Evolutionary conservation across 1,140 invertebrate species (phyloP).

Genomic region (Lasioglossum albipes): DNA sequence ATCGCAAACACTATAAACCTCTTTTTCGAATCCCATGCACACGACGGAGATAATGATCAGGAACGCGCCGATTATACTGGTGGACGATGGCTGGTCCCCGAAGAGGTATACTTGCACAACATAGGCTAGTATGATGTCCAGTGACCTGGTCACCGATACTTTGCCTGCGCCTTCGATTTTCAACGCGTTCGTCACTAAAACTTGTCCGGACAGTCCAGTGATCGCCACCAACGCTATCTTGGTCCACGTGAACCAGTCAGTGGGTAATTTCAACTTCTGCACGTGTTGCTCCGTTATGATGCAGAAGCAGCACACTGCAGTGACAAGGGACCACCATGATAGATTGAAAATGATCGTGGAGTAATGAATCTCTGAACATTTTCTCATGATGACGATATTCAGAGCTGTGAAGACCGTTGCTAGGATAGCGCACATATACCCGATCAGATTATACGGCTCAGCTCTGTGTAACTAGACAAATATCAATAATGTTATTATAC

Average conservation of each 20-base stretch:
- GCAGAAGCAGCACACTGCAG: constrained; percentile 72
- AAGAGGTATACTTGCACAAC: constrained; percentile 80
- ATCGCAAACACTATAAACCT: constrained; percentile 76
- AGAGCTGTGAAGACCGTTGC: constrained; percentile 80
- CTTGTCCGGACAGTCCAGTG: constrained; percentile 78
- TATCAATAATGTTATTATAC: constrained; percentile 7
- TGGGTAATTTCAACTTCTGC: constrained; percentile 66
- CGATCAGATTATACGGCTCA: constrained; percentile 76
- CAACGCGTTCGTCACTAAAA: constrained; percentile 79
- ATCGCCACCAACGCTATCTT: constrained; percentile 70
- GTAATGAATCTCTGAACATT: constrained; percentile 80
- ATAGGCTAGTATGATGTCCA: constrained; percentile 81
- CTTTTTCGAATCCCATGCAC: constrained; percentile 80
- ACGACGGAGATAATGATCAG: constrained; percentile 79
- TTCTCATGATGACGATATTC: constrained; percentile 81
- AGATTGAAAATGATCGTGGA: constrained; percentile 79
- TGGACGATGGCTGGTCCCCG: constrained; percentile 77
- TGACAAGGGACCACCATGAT: constrained; percentile 77
- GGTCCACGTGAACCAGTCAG: constrained; percentile 74
- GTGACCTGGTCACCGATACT: constrained; percentile 80
- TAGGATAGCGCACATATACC: constrained; percentile 78
- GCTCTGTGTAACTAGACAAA: constrained; percentile 62
- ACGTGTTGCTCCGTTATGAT: constrained; percentile 64
- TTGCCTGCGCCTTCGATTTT: constrained; percentile 80
- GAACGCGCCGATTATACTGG: constrained; percentile 76